Evolutionary conservation across 2,888 invertebrate species (phyloP).

Genomic region (Tuta absoluta): DNA sequence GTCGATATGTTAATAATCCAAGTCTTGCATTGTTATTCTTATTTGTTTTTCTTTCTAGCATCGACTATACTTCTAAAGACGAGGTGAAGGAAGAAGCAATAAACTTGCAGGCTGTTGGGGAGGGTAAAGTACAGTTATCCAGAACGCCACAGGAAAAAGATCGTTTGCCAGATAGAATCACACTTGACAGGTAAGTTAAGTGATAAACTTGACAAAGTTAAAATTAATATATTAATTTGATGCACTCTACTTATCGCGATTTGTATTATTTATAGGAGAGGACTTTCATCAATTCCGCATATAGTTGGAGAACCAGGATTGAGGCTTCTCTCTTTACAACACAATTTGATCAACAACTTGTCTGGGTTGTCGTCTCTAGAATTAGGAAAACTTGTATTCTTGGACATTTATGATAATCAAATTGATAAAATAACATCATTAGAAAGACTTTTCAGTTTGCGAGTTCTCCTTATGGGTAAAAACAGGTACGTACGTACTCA

Average conservation of each 20-base stretch:
- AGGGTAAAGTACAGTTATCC: constrained; percentile 85
- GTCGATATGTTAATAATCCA: too few species aligned
- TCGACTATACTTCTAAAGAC: constrained; percentile 51
- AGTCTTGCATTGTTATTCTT: too few species aligned
- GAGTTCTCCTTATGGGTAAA: constrained; percentile 94
- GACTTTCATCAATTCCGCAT: constrained; percentile 90
- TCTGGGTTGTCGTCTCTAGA: constrained; percentile 80
- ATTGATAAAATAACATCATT: constrained; percentile 92
- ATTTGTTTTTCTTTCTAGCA: constrained; percentile 33
- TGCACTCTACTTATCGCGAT: neutral
- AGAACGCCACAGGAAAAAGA: constrained; percentile 89
- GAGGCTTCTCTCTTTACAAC: constrained; percentile 93
- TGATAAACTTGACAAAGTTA: neutral
- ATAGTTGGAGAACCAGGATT: constrained; percentile 91
- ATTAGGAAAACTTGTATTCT: constrained; percentile 91
- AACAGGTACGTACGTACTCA: constrained; percentile 84
- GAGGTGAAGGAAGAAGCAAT: constrained; percentile 66
- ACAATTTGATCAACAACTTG: constrained; percentile 91
- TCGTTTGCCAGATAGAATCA: constrained; percentile 92
- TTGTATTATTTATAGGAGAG: constrained; percentile 81
- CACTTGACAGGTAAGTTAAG: constrained; percentile 85
- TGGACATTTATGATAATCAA: constrained; percentile 97
- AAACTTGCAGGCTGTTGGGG: constrained; percentile 82
- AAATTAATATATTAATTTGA: neutral
- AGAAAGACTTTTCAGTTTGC: constrained; percentile 87